phyloP scores from a whole-genome alignment of 2,113 vertebrate genomes.

The Myodes glareolus region DNA sequence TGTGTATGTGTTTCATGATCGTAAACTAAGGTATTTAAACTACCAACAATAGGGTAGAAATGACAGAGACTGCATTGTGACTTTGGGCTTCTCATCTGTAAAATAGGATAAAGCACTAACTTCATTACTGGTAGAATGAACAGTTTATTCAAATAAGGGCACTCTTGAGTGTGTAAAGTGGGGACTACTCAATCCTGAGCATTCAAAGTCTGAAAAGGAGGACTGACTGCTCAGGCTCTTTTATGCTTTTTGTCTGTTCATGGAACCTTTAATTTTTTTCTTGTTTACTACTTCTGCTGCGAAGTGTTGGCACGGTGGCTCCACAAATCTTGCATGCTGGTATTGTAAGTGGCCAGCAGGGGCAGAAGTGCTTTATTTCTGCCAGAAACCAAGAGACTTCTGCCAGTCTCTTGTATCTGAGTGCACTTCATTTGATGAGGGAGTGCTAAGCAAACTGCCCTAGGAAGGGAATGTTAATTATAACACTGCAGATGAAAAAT shows the following conservation, averaged over 20 bases:
- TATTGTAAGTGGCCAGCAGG: background rate
- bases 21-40: background rate
- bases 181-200: background rate
- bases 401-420: background rate
- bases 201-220: background rate
- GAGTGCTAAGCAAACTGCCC: background rate
- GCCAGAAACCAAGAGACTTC: background rate
- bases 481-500: background rate
- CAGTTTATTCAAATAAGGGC: background rate
- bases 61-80: background rate
- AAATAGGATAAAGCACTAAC: background rate
- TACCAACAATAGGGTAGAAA: background rate
- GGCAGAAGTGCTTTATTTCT: background rate
- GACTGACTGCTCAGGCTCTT: background rate
- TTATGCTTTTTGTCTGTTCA: background rate
- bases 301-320: background rate
- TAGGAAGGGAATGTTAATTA: background rate
- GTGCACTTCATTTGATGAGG: conserved; percentile 35
- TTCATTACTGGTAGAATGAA: background rate
- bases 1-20: background rate
- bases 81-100: conserved; percentile 36
- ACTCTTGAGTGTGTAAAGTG: background rate
- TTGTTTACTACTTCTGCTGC: background rate
- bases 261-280: background rate
- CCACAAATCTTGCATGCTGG: background rate